Percentiles rank a stretch among this genome's conserved stretches.
Conservation (phyloP, 2,888 invertebrate species). For the Ypsolopha sequella region DNA sequence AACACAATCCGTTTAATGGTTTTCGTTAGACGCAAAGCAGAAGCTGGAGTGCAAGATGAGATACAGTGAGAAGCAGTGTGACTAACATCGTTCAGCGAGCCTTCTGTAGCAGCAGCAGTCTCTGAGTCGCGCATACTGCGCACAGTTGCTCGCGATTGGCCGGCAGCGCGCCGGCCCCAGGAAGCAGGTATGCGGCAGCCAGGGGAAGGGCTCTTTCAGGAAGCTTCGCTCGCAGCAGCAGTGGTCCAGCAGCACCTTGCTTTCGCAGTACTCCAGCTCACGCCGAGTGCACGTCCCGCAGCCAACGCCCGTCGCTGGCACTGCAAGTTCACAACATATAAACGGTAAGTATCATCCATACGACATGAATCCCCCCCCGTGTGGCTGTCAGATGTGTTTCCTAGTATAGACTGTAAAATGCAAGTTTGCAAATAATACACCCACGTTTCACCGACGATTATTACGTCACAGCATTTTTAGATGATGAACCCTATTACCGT, state of each 20-base stretch:
- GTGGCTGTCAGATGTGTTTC: no score
- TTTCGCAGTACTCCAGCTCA: conserved; percentile 74
- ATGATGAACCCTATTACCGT: no score
- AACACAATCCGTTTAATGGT: no score
- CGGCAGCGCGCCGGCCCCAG: conserved; percentile 72
- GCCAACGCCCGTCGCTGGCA: conserved; percentile 44
- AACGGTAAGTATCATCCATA: no score
- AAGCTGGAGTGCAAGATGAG: no score
- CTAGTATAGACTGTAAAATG: no score
- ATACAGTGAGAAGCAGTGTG: background rate
- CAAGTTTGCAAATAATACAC: no score
- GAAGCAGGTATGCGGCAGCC: conserved; percentile 78
- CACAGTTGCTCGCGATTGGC: conserved; percentile 73
- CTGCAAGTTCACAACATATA: conserved; percentile 18
- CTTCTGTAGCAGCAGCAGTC: conserved; percentile 76
- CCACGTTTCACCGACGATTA: no score
- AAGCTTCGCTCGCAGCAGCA: conserved; percentile 69
- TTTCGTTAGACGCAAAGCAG: no score
- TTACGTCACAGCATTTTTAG: no score
- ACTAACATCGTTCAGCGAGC: conserved; percentile 73
- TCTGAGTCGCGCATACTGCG: conserved; percentile 70
- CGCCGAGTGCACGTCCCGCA: conserved; percentile 73
- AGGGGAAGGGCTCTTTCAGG: conserved; percentile 74
- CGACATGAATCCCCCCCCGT: no score
- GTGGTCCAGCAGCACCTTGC: conserved; percentile 67